These are phyloP conservation scores for Trissolcus japonicus DNA, from an alignment of 2,888 invertebrate genomes.

Conservation along the genomic window DNA sequence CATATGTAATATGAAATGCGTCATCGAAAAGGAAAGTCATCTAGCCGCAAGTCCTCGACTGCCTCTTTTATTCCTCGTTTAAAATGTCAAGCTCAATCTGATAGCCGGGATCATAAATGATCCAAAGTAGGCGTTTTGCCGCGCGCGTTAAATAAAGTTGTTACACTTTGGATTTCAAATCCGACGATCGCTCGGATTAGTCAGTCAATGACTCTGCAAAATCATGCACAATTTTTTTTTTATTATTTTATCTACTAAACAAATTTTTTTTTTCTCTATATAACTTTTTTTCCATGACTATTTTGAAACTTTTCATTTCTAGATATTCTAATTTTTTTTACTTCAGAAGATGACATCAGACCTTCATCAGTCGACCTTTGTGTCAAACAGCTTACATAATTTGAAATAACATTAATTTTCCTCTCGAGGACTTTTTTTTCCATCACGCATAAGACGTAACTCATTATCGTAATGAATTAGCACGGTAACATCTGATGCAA, in stretches of 20 bases:
- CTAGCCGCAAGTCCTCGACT: conserved; percentile 44
- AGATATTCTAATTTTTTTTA: background rate
- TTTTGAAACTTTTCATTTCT: background rate
- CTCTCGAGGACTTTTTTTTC: conserved; percentile 18
- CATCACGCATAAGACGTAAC: conserved; percentile 25
- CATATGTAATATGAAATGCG: conserved; percentile 50
- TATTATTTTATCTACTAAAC: too few species aligned
- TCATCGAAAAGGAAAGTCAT: conserved; percentile 54
- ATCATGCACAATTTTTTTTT: background rate
- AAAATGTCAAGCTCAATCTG: conserved; percentile 54
- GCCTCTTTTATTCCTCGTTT: conserved; percentile 41
- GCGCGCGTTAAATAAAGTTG: conserved; percentile 41
- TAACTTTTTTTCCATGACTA: background rate
- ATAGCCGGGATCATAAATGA: conserved; percentile 48
- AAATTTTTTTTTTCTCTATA: too few species aligned
- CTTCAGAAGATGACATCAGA: conserved; percentile 5
- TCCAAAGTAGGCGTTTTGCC: conserved; percentile 42
- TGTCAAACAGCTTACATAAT: conserved; percentile 18
- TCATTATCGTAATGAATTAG: conserved; percentile 41
- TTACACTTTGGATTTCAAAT: conserved; percentile 33
- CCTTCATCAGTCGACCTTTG: conserved; percentile 28
- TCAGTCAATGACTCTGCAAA: conserved; percentile 5
- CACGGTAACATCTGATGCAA: conserved; percentile 52
- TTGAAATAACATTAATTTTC: too few species aligned
- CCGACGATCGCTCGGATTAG: conserved; percentile 31